Base-by-base conservation (phyloP, 2,888 invertebrate species). In the Conus canariensis region DNA sequence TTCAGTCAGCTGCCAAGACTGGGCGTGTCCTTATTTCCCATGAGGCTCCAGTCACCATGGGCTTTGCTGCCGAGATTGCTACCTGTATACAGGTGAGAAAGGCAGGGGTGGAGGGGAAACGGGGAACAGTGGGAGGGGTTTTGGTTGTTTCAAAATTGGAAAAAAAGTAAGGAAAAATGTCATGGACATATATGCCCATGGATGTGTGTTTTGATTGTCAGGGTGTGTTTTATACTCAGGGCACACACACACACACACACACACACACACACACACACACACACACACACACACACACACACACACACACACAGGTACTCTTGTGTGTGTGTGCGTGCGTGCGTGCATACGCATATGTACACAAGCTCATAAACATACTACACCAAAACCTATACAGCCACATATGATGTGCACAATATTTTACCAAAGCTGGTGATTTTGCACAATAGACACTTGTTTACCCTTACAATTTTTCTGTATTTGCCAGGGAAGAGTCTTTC, bases 61-160 rank as follows among this genome's bases (percentile, higher is more conserved):
- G 99, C 19, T 99, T 99, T 96, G 99, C 99, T 0, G 98, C 99
- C 4, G 99, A 99, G 97, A 96, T 99, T 22, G 98, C 99, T 0
- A 98, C 99, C 0, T 98, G 98, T 16, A 97, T 99, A 93, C 99
- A 99, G 97, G 98, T 98, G 96, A 95, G 93, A 58, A 45, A 30
- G 45, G 4, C 45, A 45, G 45, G 45, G 45, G 45, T 45, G 45
- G 45, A 45, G 45, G 45, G 22, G 67, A 67, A 22, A 67, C 67
- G 16, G 67, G 67, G 14, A 67, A 22, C 16, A 67, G 16, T 22
- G 14, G 0, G 16, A 19, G 16, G 1, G 67, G 16, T 67, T 67
- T 67, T 67, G 16, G 14, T 67, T 45, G 45, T 45, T 45, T 45
- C 2, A 45, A 45, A 45, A 1, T 45, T 45, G 2, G 45, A 45